Base-by-base conservation (phyloP, 2,113 vertebrate genomes). In the Poeciliopsis occidentalis region DNA sequence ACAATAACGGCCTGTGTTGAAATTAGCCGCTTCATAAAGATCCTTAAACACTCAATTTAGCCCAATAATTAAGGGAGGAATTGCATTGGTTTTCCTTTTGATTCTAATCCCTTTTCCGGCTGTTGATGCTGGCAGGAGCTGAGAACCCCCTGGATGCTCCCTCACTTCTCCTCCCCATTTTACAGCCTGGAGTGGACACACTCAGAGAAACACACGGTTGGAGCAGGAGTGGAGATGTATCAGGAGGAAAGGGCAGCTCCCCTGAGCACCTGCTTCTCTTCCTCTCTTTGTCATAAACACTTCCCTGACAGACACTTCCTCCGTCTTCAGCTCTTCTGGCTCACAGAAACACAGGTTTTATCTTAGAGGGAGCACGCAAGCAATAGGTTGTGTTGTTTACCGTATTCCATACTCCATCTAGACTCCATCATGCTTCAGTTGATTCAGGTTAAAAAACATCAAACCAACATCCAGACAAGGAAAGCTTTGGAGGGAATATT, bases 161-260 rank as follows among this genome's bases (percentile, higher is more conserved):
- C 4, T 47, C 67, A 31, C 70, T 75, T 17, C 17, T 66, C 66
- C 74, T 70, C 68, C 39, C 64, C 31, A 57, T 73, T 78, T 66
- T 63, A 67, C 66, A 67, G 66, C 12, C 37, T 37, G 60, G 15
- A 26, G 54, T 61, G 51, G 57, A 73, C 80, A 73, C 79, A 75
- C 83, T 75, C 64, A 64, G 4, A 64, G 11, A 13, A 17, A 31
- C 32, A 39, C 71, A 79, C 30, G 2, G 30, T 60, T 24, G 30
- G 44, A 69, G 41, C 34, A 19, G 17, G 61, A 64, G 64, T 72
- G 24, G 37, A 69, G 74, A 75, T 82, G 69, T 67, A 66, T 78
- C 37, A 65, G 27, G 62, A 83, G 76, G 34, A 84, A 85, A 85
- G 81, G 75, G 34, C 78, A 85, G 81, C 75, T 79, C 83, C 72